These are phyloP conservation scores for Dryococelus australis DNA, from an alignment of 2,888 invertebrate genomes.

Conservation along the genomic window DNA sequence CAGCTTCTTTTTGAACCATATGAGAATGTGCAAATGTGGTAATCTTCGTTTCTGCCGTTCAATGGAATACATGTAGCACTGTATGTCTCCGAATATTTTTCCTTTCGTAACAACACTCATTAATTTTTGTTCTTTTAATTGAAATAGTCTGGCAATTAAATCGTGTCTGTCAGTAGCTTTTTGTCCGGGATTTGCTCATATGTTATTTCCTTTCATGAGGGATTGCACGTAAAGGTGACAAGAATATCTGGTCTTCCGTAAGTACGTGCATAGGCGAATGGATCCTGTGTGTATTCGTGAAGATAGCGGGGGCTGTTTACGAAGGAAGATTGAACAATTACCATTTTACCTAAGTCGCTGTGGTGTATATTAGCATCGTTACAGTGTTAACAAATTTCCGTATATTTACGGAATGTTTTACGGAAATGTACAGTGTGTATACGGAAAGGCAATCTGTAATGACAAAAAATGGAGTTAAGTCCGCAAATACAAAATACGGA, in stretches of 20 bases:
- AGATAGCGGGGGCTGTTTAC: constrained; percentile 51
- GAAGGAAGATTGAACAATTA: constrained; percentile 51
- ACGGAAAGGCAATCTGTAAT: too few species aligned
- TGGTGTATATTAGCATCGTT: constrained; percentile 48
- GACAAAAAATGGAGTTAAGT: too few species aligned
- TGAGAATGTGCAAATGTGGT: not conserved
- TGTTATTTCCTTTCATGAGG: not conserved
- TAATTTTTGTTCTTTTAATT: not conserved
- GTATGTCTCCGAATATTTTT: not conserved
- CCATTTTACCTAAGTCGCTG: constrained; percentile 48
- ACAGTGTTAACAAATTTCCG: too few species aligned
- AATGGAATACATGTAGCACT: not conserved
- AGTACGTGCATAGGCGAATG: constrained; percentile 52
- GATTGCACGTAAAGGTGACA: not conserved
- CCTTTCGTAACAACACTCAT: not conserved
- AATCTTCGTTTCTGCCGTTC: not conserved
- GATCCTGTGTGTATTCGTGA: constrained; percentile 54
- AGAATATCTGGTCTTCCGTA: constrained; percentile 50
- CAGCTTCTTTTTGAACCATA: constrained; percentile 11
- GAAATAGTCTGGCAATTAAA: not conserved
- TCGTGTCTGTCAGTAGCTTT: not conserved
- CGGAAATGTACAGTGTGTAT: too few species aligned
- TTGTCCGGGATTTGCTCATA: not conserved
- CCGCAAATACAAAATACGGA: too few species aligned
- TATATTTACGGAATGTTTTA: too few species aligned